A percentile compares a stretch with the other conserved stretches of the same genome.
Evolutionary conservation across 2,113 vertebrate genomes (phyloP).

Genomic region (Cyphomyrus discorhynchus): DNA sequence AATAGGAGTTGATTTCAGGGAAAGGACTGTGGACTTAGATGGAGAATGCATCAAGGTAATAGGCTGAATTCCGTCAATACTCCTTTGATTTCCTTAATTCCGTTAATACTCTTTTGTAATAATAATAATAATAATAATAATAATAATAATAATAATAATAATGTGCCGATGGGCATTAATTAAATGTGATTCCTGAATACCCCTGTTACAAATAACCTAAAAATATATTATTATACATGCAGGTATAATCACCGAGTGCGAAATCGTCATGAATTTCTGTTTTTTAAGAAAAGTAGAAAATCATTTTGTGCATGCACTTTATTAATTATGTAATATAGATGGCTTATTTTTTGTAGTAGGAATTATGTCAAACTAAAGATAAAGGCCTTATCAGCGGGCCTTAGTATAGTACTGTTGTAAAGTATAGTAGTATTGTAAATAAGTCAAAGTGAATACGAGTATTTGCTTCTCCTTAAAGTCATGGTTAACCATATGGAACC

Average conservation of each 20-base stretch:
- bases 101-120: neutral
- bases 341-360: neutral
- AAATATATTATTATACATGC: neutral
- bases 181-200: neutral
- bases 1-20: slow-evolving; percentile 65
- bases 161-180: neutral
- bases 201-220: neutral
- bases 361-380: neutral
- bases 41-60: slow-evolving; percentile 60
- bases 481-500: neutral
- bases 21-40: slow-evolving; percentile 54
- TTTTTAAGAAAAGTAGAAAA: neutral
- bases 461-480: neutral
- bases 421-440: neutral
- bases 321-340: neutral
- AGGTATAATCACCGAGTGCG: neutral
- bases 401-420: neutral
- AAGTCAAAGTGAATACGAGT: neutral
- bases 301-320: neutral
- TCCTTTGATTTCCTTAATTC: neutral
- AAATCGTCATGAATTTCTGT: neutral
- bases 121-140: neutral
- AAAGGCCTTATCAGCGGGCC: neutral
- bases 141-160: neutral
- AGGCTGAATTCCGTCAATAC: neutral